Conservation (phyloP, 2,888 invertebrate genomes). For the Nesidiocoris tenuis region DNA sequence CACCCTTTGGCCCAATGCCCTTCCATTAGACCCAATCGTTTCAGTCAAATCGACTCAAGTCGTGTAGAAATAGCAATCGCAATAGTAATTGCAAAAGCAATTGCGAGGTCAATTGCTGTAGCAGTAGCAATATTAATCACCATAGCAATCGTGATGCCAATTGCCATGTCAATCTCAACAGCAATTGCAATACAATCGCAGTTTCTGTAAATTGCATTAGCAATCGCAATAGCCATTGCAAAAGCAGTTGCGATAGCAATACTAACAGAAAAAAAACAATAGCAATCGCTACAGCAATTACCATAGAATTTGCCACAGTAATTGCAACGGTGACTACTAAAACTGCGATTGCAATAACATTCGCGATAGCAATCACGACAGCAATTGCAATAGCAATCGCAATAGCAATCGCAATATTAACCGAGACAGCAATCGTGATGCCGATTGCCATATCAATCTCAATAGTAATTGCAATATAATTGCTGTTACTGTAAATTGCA, state of each 20-base stretch:
- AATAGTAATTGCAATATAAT: neutral
- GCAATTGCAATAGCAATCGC: too few relatives aligned
- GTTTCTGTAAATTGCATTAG: neutral
- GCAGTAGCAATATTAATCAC: neutral
- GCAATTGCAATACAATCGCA: neutral
- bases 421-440: neutral
- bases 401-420: neutral
- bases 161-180: neutral
- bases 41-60: too few relatives aligned
- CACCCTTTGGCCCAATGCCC: too few relatives aligned
- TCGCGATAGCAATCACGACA: neutral
- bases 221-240: too few relatives aligned
- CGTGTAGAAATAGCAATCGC: neutral
- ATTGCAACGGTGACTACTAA: neutral
- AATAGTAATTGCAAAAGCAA: neutral
- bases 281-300: neutral
- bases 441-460: neutral
- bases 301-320: neutral
- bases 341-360: neutral
- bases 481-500: too few relatives aligned
- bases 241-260: neutral
- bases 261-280: neutral
- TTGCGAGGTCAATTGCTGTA: too few relatives aligned
- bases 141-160: neutral
- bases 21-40: too few relatives aligned